Conservation (phyloP, 2,797 vertebrate species). For the Tarsius wallacei region DNA sequence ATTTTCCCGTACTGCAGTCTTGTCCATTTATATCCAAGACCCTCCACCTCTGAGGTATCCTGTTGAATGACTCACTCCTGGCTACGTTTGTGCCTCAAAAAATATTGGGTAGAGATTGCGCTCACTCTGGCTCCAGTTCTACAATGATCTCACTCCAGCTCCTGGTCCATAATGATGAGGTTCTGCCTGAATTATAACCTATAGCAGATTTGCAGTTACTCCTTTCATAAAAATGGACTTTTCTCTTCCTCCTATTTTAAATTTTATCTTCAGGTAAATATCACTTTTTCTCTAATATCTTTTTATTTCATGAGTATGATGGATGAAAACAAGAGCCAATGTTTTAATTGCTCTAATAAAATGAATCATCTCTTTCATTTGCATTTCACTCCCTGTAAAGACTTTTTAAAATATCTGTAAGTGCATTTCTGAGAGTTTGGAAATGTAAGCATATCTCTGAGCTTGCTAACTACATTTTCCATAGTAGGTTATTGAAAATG, state of each 20-base stretch:
- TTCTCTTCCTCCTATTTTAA: slow-evolving; percentile 66
- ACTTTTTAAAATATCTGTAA: slow-evolving; percentile 13
- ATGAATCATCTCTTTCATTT: slow-evolving; percentile 78
- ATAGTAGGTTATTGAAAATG: slow-evolving; percentile 69
- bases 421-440: slow-evolving; percentile 74
- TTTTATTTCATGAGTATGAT: slow-evolving; percentile 67
- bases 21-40: slow-evolving; percentile 78
- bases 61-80: slow-evolving; percentile 84
- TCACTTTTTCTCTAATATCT: slow-evolving; percentile 62
- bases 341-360: slow-evolving; percentile 84
- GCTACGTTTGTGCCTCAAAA: slow-evolving; percentile 77
- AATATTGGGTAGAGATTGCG: slow-evolving; percentile 84
- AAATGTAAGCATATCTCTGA: slow-evolving; percentile 55
- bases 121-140: slow-evolving; percentile 80
- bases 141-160: slow-evolving; percentile 81
- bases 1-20: slow-evolving; percentile 61
- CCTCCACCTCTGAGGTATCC: slow-evolving; percentile 80
- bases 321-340: slow-evolving; percentile 72
- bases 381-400: slow-evolving; percentile 69
- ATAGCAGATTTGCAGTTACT: slow-evolving; percentile 76
- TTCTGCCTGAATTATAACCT: slow-evolving; percentile 83
- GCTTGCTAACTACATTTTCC: slow-evolving; percentile 43
- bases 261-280: slow-evolving; percentile 80
- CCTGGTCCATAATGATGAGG: slow-evolving; percentile 84
- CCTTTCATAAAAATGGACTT: slow-evolving; percentile 83